Percentiles rank a stretch among this genome's conserved stretches.
phyloP scores from a whole-genome alignment of 2,113 vertebrate genomes.

The Brachionichthys hirsutus region DNA sequence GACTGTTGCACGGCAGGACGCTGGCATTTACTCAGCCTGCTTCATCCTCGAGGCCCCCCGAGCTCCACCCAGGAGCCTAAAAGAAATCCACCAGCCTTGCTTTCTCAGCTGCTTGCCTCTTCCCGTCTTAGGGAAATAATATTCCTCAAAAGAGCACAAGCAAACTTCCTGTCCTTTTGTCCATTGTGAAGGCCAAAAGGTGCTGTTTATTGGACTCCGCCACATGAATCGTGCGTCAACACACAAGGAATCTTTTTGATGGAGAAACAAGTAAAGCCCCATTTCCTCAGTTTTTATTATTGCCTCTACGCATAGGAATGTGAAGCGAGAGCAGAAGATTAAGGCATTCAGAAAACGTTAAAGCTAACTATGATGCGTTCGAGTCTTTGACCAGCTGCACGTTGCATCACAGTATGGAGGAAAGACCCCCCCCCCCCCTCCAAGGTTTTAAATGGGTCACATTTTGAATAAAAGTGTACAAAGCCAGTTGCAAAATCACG shows the following conservation, averaged over 20 bases:
- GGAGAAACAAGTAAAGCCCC: neutral
- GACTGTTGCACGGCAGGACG: conserved; percentile 63
- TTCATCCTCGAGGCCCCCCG: conserved; percentile 57
- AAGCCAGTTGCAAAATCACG: conserved; percentile 32
- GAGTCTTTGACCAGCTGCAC: conserved; percentile 56
- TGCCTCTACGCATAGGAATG: neutral
- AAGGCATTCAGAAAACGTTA: conserved; percentile 10
- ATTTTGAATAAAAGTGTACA: conserved; percentile 41
- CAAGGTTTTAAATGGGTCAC: conserved; percentile 57
- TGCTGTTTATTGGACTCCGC: conserved; percentile 63
- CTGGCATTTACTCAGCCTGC: conserved; percentile 71
- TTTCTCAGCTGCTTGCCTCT: conserved; percentile 70
- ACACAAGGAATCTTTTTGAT: conserved; percentile 31
- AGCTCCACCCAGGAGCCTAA: conserved; percentile 54
- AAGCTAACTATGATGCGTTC: conserved; percentile 38
- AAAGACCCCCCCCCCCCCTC: conserved; percentile 56
- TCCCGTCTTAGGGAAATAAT: conserved; percentile 58
- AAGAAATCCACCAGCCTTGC: conserved; percentile 64
- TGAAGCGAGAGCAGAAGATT: conserved; percentile 2
- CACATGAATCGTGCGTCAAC: conserved; percentile 38
- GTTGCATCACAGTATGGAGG: conserved; percentile 54
- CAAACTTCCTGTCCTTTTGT: conserved; percentile 67
- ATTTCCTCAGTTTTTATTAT: conserved; percentile 1
- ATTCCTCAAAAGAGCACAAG: conserved; percentile 52
- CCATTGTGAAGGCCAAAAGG: conserved; percentile 41